phyloP scores from a whole-genome alignment of 2,888 invertebrate species.

The Napeogenes inachia region DNA sequence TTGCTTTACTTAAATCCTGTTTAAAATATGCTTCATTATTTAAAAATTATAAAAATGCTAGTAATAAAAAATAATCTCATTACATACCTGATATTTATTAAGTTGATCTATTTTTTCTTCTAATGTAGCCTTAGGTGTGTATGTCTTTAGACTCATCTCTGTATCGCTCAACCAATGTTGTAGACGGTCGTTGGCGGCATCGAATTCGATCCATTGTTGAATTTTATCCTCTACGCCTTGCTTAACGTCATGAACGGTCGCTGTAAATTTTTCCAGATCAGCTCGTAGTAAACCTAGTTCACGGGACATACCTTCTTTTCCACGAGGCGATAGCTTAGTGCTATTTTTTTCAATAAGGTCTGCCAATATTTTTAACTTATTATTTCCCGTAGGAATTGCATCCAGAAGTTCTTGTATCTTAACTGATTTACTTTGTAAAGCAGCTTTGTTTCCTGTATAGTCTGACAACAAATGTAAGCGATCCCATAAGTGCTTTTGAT shows the following conservation, averaged over 20 bases:
- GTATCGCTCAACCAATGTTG: constrained; percentile 91
- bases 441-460: constrained; percentile 90
- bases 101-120: constrained; percentile 95
- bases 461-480: constrained; percentile 89
- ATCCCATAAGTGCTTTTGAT: constrained; percentile 94
- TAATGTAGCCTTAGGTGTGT: constrained; percentile 87
- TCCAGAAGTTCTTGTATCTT: constrained; percentile 90
- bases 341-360: constrained; percentile 84
- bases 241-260: constrained; percentile 86
- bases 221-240: constrained; percentile 89
- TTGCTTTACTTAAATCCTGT: constrained; percentile 86
- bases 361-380: constrained; percentile 85
- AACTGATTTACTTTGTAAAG: constrained; percentile 87
- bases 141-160: constrained; percentile 90
- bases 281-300: constrained; percentile 88
- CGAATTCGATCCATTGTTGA: constrained; percentile 94
- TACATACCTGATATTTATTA: constrained; percentile 90
- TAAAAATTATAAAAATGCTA: constrained; percentile 25
- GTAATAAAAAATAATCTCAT: constrained; percentile 8
- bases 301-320: constrained; percentile 90
- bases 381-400: constrained; percentile 85
- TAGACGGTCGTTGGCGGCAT: constrained; percentile 88
- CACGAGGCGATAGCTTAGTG: constrained; percentile 85
- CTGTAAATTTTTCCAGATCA: constrained; percentile 89
- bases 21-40: constrained; percentile 52